Evolutionary conservation across 92 coral and sea anemone species (phyloP).

Genomic region (Epizoanthus fatuus): DNA sequence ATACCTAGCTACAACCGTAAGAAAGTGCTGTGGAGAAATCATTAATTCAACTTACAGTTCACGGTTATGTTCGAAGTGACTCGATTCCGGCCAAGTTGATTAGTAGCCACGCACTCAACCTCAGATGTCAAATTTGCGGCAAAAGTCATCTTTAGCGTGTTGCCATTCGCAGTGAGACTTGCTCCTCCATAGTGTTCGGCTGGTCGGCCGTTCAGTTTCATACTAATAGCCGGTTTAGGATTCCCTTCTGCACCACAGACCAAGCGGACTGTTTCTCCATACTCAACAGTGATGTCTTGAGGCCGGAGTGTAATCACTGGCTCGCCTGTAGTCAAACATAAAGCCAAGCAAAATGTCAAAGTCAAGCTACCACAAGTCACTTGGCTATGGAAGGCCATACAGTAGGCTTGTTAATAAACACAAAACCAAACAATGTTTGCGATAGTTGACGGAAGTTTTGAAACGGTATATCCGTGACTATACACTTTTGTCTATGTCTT

Average conservation of each 20-base stretch:
- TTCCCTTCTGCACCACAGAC: slow-evolving; percentile 9
- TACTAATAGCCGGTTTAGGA: slow-evolving; percentile 13
- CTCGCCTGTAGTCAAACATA: slow-evolving; percentile 8
- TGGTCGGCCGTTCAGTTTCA: slow-evolving; percentile 21
- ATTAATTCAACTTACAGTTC: slow-evolving; percentile 14
- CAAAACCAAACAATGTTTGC: no score
- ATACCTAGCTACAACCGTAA: no score
- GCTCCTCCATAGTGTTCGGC: not conserved
- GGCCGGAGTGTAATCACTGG: not conserved
- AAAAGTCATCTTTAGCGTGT: not conserved
- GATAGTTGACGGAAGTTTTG: no score
- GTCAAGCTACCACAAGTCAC: not conserved
- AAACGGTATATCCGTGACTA: no score
- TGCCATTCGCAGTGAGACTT: not conserved
- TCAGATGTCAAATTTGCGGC: slow-evolving; percentile 20
- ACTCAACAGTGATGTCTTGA: slow-evolving; percentile 2
- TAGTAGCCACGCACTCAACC: slow-evolving; percentile 22
- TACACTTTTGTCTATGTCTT: no score
- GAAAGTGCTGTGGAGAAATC: not conserved
- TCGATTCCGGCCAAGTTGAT: not conserved
- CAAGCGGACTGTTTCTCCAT: slow-evolving; percentile 23
- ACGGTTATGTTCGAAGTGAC: slow-evolving; percentile 5
- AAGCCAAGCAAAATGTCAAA: not conserved
- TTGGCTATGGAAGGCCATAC: not conserved
- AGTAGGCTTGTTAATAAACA: not conserved